Percentiles rank a stretch among this genome's conserved stretches.
Evolutionary conservation across 2,888 invertebrate species (phyloP).

Genomic region (Trissonchulus sp.): DNA sequence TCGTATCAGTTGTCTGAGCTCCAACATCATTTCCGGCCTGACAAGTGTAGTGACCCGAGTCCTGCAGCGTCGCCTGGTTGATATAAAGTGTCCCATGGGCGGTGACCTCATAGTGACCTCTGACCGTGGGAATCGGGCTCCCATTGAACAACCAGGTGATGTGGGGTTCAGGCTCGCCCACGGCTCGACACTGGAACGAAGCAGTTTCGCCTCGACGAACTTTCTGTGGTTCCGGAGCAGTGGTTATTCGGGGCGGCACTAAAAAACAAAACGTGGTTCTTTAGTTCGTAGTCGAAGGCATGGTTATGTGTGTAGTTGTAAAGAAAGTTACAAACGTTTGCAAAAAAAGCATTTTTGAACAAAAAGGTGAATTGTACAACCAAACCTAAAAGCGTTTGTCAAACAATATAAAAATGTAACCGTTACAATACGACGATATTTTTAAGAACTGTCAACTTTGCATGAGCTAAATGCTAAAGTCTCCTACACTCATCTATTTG

Average conservation of each 20-base stretch:
- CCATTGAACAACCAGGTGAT: conserved; percentile 80
- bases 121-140: conserved; percentile 44
- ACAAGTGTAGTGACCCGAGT: conserved; percentile 51
- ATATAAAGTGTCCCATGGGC: conserved; percentile 46
- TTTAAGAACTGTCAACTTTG: no score
- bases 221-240: conserved; percentile 40
- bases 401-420: no score
- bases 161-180: conserved; percentile 74
- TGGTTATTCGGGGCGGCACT: conserved; percentile 42
- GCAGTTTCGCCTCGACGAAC: conserved; percentile 65
- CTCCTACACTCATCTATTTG: no score
- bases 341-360: no score
- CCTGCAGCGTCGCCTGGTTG: conserved; percentile 39
- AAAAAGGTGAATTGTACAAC: no score
- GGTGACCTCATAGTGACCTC: conserved; percentile 53
- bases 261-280: conserved; percentile 38
- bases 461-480: no score
- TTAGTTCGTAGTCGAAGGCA: no score
- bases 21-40: conserved; percentile 54
- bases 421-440: no score
- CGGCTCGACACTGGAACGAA: conserved; percentile 71
- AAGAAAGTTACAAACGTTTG: no score
- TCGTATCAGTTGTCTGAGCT: conserved; percentile 52
- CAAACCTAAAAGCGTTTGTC: no score
- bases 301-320: background rate